Conservation (phyloP, 1,140 invertebrate species). For the Drosophila repleta region DNA sequence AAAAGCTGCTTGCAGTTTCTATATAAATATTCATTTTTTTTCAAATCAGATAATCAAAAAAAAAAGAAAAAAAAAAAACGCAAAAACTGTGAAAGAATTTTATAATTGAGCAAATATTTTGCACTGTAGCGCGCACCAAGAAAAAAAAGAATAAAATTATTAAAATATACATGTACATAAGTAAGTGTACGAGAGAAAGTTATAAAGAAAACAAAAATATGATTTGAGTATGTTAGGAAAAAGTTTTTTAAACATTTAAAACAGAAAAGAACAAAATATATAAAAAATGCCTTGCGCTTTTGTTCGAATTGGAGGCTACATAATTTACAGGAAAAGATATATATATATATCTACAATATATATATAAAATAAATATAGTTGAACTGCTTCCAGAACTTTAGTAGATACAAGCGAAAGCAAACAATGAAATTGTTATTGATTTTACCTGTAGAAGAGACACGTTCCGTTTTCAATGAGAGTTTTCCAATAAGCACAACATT, state of each 20-base stretch:
- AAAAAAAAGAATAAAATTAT: slow-evolving; percentile 1
- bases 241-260: slow-evolving; percentile 69
- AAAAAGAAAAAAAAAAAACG: slow-evolving; percentile 5
- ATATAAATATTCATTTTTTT: slow-evolving; percentile 10
- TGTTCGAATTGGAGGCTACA: slow-evolving; percentile 56
- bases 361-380: slow-evolving; percentile 37
- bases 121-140: slow-evolving; percentile 75
- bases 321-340: slow-evolving; percentile 41
- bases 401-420: slow-evolving; percentile 13
- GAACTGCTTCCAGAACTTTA: slow-evolving; percentile 60
- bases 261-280: no score
- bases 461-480: slow-evolving; percentile 49
- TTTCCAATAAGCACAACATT: slow-evolving; percentile 42
- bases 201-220: slow-evolving; percentile 8
- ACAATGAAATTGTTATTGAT: slow-evolving; percentile 70
- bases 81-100: slow-evolving; percentile 74
- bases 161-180: slow-evolving; percentile 1
- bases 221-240: slow-evolving; percentile 20
- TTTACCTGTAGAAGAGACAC: slow-evolving; percentile 30
- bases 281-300: slow-evolving; percentile 48
- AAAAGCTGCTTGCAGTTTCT: background rate
- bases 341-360: slow-evolving; percentile 24
- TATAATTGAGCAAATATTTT: slow-evolving; percentile 78
- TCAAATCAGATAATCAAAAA: slow-evolving; percentile 16
- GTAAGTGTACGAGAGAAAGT: slow-evolving; percentile 12